phyloP scores from a whole-genome alignment of 2,888 invertebrate species.

The Tipula confusa region DNA sequence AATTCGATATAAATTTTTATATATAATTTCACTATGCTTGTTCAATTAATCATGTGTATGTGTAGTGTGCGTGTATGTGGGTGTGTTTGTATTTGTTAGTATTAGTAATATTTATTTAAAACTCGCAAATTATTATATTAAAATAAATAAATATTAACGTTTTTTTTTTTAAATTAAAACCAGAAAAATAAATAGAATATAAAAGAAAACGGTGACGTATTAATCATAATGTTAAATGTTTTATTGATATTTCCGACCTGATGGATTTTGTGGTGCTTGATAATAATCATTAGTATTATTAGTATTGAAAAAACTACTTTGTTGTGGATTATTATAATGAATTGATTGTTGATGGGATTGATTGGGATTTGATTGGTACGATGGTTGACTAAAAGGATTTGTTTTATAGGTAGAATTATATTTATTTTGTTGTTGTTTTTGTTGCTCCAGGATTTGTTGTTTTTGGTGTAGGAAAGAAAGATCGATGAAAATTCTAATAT shows the following conservation, averaged over 20 bases:
- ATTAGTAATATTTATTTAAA: not conserved
- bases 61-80: not conserved
- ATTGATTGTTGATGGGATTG: not conserved
- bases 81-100: not conserved
- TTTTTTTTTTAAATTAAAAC: not conserved
- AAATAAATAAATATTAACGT: not conserved
- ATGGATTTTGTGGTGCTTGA: conserved; percentile 26
- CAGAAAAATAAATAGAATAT: conserved; percentile 15
- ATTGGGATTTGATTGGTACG: not conserved
- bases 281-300: conserved; percentile 26
- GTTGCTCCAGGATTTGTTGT: conserved; percentile 59
- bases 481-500: conserved; percentile 74
- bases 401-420: conserved; percentile 20
- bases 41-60: not conserved
- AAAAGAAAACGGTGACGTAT: not conserved
- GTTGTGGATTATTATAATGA: conserved; percentile 27
- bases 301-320: not conserved
- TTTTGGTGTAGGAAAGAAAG: conserved; percentile 75
- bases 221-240: not conserved
- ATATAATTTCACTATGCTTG: not conserved
- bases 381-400: not conserved
- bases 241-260: conserved; percentile 31
- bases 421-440: conserved; percentile 48
- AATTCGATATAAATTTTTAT: not conserved
- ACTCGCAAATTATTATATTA: conserved; percentile 7